Conservation (phyloP, 2,797 vertebrate genomes). For the Acanthurus leucopareius region DNA sequence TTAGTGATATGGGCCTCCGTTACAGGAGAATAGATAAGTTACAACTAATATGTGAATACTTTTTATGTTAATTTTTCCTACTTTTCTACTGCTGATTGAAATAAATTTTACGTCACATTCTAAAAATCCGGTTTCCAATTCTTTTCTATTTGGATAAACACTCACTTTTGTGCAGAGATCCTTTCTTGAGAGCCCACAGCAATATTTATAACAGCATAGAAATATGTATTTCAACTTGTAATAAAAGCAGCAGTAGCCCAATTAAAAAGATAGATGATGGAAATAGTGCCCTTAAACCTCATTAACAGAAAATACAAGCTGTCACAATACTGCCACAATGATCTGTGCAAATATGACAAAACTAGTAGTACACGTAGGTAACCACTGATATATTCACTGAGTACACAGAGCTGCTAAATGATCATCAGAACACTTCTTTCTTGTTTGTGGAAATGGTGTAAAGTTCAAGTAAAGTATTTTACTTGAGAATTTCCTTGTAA, state of each 20-base stretch:
- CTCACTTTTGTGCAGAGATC: too few relatives aligned
- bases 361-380: background rate
- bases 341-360: slow-evolving; percentile 9
- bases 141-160: too few relatives aligned
- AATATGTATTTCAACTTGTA: too few relatives aligned
- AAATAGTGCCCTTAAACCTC: slow-evolving; percentile 17
- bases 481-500: background rate
- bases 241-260: background rate
- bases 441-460: background rate
- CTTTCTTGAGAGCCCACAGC: too few relatives aligned
- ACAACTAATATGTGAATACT: slow-evolving; percentile 4
- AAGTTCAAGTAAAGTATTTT: background rate
- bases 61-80: slow-evolving; percentile 13
- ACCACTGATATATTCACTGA: too few relatives aligned
- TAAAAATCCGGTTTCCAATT: too few relatives aligned
- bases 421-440: background rate
- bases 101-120: slow-evolving; percentile 20
- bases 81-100: slow-evolving; percentile 18
- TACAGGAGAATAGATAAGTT: slow-evolving; percentile 23
- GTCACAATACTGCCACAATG: slow-evolving; percentile 13
- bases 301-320: slow-evolving; percentile 31
- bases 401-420: background rate
- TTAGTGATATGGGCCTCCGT: slow-evolving; percentile 23
- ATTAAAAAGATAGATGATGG: slow-evolving; percentile 16
- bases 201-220: too few relatives aligned